Evolutionary conservation across 2,888 invertebrate genomes (phyloP), one percentile per base, ranked within the genome.

Genomic region (Euplagia quadripunctaria): DNA sequence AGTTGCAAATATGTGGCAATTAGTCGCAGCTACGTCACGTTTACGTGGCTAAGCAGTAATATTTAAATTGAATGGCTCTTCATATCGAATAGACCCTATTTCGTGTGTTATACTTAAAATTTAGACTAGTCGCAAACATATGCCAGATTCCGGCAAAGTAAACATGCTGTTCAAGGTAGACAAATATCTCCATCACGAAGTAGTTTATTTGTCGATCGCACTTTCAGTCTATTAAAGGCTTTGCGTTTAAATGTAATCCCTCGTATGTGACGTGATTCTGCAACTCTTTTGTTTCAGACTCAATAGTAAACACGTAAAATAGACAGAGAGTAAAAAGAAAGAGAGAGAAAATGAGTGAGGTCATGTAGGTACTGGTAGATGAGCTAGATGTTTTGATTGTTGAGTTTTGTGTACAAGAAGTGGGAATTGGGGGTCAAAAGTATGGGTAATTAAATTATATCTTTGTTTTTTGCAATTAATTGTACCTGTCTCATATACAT

Each of bases 101-200:
- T 64, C 74, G 72, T 71, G 61, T 75, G 75, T 71, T 75, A 70
- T 76, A 77, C 64, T 78, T 79, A 76, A 71, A 74, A 70, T 82
- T 58, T 81, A 77, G 74, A 78, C 76, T 81, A 82, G 76, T 78
- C 49, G 55, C 78, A 71, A 81, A 79, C 78, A 79, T 80, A 71
- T 78, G 76, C 71, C 68, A 78, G 63, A 74, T 68, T 69, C 75
- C 68, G 64, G 68, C 58, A 75, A 63, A 71, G 58, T 55, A 72
- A 73, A 71, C 72, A 77, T 64, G 46, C 49, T 74, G 55, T 51
- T 76, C 86, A 85, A 83, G 83, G 85, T 80, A 75, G 51, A 31
- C 76, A 81, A 81, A 80, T 70, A 83, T 79, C 74, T 52, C 46
- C 78, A 80, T 70, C 71, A 49, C 72, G 77, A 76, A 75, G 78